Evolutionary conservation across 2,797 vertebrate species (phyloP).

Genomic region (Centroberyx gerrardi): DNA sequence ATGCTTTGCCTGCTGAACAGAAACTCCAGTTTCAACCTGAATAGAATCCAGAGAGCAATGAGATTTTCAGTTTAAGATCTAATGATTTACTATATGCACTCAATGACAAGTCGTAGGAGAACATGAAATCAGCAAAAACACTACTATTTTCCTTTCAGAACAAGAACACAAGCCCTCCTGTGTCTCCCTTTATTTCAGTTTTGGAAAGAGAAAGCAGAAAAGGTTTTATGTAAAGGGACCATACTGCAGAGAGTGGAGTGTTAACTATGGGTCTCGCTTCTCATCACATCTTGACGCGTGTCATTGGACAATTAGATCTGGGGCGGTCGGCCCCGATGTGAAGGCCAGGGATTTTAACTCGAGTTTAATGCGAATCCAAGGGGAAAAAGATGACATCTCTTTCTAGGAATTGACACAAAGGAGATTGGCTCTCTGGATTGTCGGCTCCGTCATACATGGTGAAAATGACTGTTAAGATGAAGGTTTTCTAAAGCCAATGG

Average conservation of each 20-base stretch:
- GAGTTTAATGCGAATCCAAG: too few species aligned
- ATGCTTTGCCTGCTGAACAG: constrained; percentile 4
- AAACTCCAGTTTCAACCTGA: neutral
- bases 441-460: constrained; percentile 8
- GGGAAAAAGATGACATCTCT: constrained; percentile 10
- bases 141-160: constrained; percentile 4
- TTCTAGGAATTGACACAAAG: constrained; percentile 9
- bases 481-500: neutral
- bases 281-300: constrained; percentile 40
- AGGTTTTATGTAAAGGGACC: neutral
- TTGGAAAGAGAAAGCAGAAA: neutral
- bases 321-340: constrained; percentile 11
- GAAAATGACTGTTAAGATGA: constrained; percentile 5
- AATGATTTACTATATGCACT: neutral
- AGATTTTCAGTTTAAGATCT: neutral
- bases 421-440: constrained; percentile 2
- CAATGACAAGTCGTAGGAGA: neutral
- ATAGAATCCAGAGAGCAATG: neutral
- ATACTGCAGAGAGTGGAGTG: neutral
- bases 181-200: constrained; percentile 12
- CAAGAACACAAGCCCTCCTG: neutral
- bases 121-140: neutral
- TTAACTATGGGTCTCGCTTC: neutral
- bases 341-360: constrained; percentile 33
- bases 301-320: constrained; percentile 36